A percentile compares a stretch with the other conserved stretches of the same genome.
Evolutionary conservation across 53 echinoderm and acorn worm genomes (phyloP).

Genomic region (Henricia sp.): DNA sequence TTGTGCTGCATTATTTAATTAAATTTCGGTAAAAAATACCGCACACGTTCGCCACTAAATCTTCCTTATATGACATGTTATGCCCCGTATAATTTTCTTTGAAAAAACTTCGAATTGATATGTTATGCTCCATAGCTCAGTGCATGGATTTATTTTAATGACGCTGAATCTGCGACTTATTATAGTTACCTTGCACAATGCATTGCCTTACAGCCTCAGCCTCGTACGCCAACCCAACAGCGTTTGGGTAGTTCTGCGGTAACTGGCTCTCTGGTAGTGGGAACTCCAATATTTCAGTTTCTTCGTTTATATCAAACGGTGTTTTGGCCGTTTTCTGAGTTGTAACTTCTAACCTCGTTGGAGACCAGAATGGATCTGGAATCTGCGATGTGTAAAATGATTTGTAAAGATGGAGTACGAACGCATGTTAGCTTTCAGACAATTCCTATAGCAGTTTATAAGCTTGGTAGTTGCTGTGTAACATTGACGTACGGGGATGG

Average conservation of each 20-base stretch:
- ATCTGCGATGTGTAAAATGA: slow-evolving; percentile 57
- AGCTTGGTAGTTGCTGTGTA: no score
- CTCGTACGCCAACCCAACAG: slow-evolving; percentile 61
- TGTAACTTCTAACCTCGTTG: slow-evolving; percentile 68
- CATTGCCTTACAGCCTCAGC: slow-evolving; percentile 75
- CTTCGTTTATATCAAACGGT: neutral
- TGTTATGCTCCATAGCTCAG: neutral
- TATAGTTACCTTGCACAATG: slow-evolving; percentile 66
- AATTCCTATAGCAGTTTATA: no score
- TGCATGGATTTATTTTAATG: no score
- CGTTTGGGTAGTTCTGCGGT: neutral
- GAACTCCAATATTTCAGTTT: slow-evolving; percentile 63
- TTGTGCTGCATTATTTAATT: no score
- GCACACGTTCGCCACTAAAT: no score
- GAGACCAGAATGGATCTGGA: slow-evolving; percentile 67
- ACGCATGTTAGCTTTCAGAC: no score
- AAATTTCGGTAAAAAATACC: no score
- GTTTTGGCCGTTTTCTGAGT: neutral
- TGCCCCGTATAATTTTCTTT: no score
- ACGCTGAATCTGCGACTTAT: neutral
- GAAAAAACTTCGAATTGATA: no score
- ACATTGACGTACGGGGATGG: no score
- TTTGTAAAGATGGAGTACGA: no score
- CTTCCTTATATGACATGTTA: no score
- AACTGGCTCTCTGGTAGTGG: slow-evolving; percentile 29